Base-by-base conservation (phyloP, 1,140 invertebrate genomes). In the Eufriesea mexicana region DNA sequence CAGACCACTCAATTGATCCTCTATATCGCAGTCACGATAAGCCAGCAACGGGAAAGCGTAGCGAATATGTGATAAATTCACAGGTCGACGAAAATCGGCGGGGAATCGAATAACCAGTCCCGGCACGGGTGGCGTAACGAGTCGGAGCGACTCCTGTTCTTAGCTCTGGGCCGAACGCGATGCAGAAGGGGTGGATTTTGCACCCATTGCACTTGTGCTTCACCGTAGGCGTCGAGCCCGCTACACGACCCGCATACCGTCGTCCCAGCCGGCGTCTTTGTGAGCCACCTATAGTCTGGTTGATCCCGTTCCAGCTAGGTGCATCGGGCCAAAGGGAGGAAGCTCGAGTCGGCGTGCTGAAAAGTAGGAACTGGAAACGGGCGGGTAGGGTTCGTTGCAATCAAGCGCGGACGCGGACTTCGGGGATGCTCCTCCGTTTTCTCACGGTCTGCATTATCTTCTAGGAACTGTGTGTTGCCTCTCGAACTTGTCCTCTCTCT, bases 371-470 rank as follows among this genome's bases (percentile, higher is more conserved):
- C 74, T 85, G 84, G 84, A 83, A 85, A 74, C 80, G 85, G 81
- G 78, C 71, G 67, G 79, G 72, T 79, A 74, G 80, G 83, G 73
- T 83, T 83, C 68, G 75, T 87, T 81, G 87, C 87, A 89, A 89
- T 89, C 88, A 89, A 89, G 83, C 85, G 66, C 64, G 86, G 83
- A 72, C 70, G 67, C 84, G 74, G 86, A 83, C 73, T 83, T 86
- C 64, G 74, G 78, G 84, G 55, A 14, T 47, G 55, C 25, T 72
- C 47, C 84, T 79, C 72, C 80, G 86, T 86, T 87, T 87, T 87
- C 86, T 87, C 86, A 87, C 84, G 84, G 86, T 87, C 71, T 49
- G 86, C 86, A 87, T 87, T 88, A 87, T 87, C 83, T 87, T 84
- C 72, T 72, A 70, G 78, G 82, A 79, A 62, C 76, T 73, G 62